Evolutionary conservation across 2,113 vertebrate species (phyloP), one percentile per base, ranked within the genome.

Genomic region (Cervus canadensis): DNA sequence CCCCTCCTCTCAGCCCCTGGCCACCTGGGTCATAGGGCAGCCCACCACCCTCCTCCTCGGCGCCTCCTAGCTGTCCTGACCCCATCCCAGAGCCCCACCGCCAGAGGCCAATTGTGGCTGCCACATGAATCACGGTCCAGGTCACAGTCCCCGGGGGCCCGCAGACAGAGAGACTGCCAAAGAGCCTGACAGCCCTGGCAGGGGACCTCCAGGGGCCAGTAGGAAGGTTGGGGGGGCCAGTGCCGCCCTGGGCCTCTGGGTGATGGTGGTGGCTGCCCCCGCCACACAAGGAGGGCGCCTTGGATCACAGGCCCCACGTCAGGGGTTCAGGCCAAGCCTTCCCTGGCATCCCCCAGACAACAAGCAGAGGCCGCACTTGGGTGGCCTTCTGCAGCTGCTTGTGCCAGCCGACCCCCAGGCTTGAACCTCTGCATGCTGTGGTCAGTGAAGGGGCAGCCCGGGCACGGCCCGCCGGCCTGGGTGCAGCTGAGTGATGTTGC

Each of bases 81-180:
- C 98, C 33, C 82, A 97, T 97, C 98, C 98, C 98, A 52, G 97
- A 98, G 98, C 94, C 83, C 87, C 81, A 88, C 45, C 13, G 67
- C 89, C 28, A 76, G 76, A 33, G 92, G 97, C 95, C 97, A 95
- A 85, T 92, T 89, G 74, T 85, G 40, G 87, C 56, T 87, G 89
- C 78, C 45, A 43, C 96, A 99, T 99, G 99, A 99, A 99, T 99
- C 99, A 99, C 97, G 89, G 1, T 96, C 91, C 87, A 92, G 98
- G 95, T 93, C 92, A 28, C 0, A 3, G 89, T 94, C 85, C 92
- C n/a, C 0, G 4, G 54, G 67, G 93, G 28, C 23, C 71, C 7
- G 14, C 76, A 78, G 96, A 82, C 62, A 15, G 90, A 91, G 74
- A 52, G 76, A 67, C 84, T 96, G 82, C 89, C 7, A 60, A 8